Conservation (phyloP, 2,797 vertebrate genomes). For the Urosaurus nigricauda region DNA sequence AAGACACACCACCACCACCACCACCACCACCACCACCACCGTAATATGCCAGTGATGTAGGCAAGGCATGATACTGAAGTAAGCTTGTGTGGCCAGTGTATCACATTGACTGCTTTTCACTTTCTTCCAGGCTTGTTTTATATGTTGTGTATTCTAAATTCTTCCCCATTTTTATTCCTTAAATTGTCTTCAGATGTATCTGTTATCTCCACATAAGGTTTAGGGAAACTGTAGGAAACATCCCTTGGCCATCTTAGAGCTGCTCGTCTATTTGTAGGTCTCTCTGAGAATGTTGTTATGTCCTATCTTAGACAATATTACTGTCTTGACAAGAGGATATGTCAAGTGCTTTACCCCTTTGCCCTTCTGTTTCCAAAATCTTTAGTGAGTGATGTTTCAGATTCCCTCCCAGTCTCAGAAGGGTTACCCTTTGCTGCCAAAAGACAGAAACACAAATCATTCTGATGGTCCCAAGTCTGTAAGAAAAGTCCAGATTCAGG, state of each 20-base stretch:
- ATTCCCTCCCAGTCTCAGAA: slow-evolving; percentile 69
- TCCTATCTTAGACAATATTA: neutral
- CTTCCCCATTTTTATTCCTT: neutral
- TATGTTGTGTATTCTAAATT: neutral
- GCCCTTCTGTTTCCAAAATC: slow-evolving; percentile 41
- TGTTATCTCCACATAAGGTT: neutral
- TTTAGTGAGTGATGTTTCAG: slow-evolving; percentile 31
- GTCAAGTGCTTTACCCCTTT: neutral
- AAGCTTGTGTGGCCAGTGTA: neutral
- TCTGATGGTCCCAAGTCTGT: slow-evolving; percentile 35
- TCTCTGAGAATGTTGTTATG: fast-evolving
- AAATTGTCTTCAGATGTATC: neutral
- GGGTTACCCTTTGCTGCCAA: slow-evolving; percentile 62
- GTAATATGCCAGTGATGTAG: neutral
- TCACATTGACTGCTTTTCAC: neutral
- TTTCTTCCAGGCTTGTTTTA: neutral
- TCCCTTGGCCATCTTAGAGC: neutral
- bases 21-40: neutral
- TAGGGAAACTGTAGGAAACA: slow-evolving; percentile 26
- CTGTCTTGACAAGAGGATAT: fast-evolving
- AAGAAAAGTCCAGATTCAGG: slow-evolving; percentile 53
- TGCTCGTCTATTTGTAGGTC: neutral
- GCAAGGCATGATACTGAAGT: too few relatives aligned
- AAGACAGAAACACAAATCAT: slow-evolving; percentile 63
- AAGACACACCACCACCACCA: neutral